These are phyloP conservation scores for Elaphurus davidianus DNA, from an alignment of 2,113 vertebrate genomes.

Conservation along the genomic window DNA sequence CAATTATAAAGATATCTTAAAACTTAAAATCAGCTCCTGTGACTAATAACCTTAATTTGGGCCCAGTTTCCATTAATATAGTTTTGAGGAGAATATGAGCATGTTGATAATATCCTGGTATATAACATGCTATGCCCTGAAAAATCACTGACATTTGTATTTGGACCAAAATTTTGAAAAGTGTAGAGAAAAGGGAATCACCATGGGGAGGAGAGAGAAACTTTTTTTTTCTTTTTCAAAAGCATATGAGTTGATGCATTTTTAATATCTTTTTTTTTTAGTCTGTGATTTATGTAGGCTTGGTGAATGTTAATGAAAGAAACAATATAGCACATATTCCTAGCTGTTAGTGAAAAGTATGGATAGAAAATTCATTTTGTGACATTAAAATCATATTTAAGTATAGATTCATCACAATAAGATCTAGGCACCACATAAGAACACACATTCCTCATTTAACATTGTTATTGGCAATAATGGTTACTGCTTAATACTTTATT, in stretches of 20 bases:
- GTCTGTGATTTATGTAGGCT: not conserved
- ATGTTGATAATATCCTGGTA: not conserved
- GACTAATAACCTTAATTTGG: not conserved
- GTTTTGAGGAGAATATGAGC: not conserved
- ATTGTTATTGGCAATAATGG: not conserved
- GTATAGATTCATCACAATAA: not conserved
- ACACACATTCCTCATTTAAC: not conserved
- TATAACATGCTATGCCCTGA: not conserved
- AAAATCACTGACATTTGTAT: conserved; percentile 46
- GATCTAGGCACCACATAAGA: not conserved
- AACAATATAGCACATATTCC: not conserved
- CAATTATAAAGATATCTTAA: not conserved
- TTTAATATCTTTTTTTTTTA: conserved; percentile 36
- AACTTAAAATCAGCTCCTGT: not conserved
- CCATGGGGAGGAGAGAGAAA: not conserved
- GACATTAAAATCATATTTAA: not conserved
- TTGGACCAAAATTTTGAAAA: conserved; percentile 59
- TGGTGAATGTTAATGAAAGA: conserved; percentile 43
- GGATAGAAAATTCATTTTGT: not conserved
- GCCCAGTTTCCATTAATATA: not conserved
- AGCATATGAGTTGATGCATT: conserved; percentile 53
- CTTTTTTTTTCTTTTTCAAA: conserved; percentile 3
- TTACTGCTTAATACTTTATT: not conserved
- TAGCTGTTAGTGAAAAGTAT: not conserved
- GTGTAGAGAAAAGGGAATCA: conserved; percentile 42